A percentile compares a stretch with the other conserved stretches of the same genome.
These are phyloP conservation scores for Empis stercorea DNA, from an alignment of 2,888 invertebrate species.

Conservation along the genomic window DNA sequence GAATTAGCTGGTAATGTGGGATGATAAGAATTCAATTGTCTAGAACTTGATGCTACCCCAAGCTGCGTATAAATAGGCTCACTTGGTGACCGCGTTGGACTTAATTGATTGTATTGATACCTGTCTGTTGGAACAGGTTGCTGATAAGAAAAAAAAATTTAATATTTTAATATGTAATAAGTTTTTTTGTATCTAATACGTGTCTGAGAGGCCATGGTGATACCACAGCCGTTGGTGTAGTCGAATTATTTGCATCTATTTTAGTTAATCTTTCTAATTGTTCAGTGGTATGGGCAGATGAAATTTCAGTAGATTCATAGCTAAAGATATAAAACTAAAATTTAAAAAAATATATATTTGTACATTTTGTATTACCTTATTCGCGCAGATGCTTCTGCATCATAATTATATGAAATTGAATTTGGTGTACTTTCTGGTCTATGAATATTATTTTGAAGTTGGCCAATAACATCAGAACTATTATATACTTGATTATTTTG, in stretches of 20 bases:
- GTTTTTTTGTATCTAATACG: background rate
- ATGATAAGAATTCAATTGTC: slow-evolving; percentile 25
- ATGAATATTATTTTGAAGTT: slow-evolving; percentile 39
- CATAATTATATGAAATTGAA: slow-evolving; percentile 49
- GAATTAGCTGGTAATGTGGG: slow-evolving; percentile 18
- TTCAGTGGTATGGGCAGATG: too few relatives aligned
- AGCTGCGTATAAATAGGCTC: slow-evolving; percentile 64
- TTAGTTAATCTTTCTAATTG: too few relatives aligned
- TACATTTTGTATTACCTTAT: too few relatives aligned
- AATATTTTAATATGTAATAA: slow-evolving; percentile 5
- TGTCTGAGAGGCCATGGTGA: background rate
- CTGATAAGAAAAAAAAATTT: slow-evolving; percentile 11
- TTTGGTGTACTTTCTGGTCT: slow-evolving; percentile 49
- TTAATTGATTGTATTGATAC: slow-evolving; percentile 49
- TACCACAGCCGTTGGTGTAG: slow-evolving; percentile 47
- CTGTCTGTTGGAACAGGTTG: slow-evolving; percentile 49
- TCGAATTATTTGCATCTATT: slow-evolving; percentile 35
- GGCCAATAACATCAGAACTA: too few relatives aligned
- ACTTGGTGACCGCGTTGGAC: slow-evolving; percentile 60
- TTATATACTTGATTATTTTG: too few relatives aligned
- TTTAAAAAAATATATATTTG: too few relatives aligned
- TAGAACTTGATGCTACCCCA: slow-evolving; percentile 43
- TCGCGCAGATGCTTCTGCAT: slow-evolving; percentile 55
- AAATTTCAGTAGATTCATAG: background rate
- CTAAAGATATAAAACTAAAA: slow-evolving; percentile 11